Base-by-base conservation (phyloP, 1,140 invertebrate species). In the Mya arenaria region DNA sequence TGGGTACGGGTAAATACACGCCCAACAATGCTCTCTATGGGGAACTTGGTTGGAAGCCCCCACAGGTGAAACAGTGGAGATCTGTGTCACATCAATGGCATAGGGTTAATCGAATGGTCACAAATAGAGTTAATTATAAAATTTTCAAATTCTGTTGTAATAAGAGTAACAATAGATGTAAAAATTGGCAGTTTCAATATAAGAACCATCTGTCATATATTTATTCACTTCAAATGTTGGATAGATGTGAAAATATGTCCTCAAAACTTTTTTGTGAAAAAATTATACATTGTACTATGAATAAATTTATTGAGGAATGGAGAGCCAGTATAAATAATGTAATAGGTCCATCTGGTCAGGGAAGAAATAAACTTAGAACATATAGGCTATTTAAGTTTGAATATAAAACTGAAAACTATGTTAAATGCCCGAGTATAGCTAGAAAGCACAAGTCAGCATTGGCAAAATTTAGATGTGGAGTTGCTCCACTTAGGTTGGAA, bases 321-420 rank as follows among this genome's bases (percentile, higher is more conserved):
- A 72, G 34, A 30, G 41, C 52, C 17, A 17, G 23, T 32, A 37
- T 72, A 25, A 23, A 72, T 48, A 72, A 30, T 5, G 37, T 52
- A 28, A 17, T 19, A 25, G 48, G 48, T 72, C 25, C 8, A 25
- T 30, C 44, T 30, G 30, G 41, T 30, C 25, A 6, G 10, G 68
- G 41, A 37, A 13, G 55, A 62, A 74, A 74, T 60, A 62, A 74
- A 62, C 48, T 73, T 23, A 56, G 71, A 58, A 73, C 71, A 15
- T 73, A 73, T 58, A 34, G 71, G 23, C 32, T 17, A 2, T 73
- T 58, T 58, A 73, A 73, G n/a, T 28, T 37, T 34, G 44, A 39
- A 58, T 73, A 10, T 56, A 32, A 60, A 37, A 36, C 52, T 15
- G 71, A 58, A 73, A 13, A 13, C 30, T 73, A 58, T 73, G 30